Evolutionary conservation across 2,797 vertebrate genomes (phyloP).

Genomic region (Salmo trutta): DNA sequence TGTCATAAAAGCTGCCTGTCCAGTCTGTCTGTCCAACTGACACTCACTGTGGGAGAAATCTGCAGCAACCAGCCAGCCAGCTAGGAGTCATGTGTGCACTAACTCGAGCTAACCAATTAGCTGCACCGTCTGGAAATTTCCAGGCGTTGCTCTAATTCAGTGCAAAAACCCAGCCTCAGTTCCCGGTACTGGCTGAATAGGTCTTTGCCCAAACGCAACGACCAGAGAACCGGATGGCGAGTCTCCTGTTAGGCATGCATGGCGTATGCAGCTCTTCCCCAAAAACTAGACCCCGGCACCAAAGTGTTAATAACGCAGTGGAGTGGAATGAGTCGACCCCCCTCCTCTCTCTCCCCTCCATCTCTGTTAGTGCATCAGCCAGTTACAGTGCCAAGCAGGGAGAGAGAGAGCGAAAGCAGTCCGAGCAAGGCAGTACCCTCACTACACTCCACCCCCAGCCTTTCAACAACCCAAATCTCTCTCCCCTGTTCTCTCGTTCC

Average conservation of each 20-base stretch:
- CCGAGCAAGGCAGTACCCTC: conserved; percentile 45
- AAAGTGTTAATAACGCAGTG: background rate
- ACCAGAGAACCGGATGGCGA: background rate
- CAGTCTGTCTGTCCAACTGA: background rate
- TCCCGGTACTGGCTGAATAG: background rate
- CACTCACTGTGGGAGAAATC: background rate
- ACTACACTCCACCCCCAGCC: conserved; percentile 9
- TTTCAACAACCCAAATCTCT: conserved; percentile 3
- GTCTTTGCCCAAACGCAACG: background rate
- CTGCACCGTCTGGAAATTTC: conserved; percentile 42
- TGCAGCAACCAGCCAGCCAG: background rate
- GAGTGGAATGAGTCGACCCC: background rate
- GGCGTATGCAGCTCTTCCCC: background rate
- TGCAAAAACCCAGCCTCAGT: background rate
- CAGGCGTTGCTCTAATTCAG: background rate
- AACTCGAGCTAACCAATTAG: conserved; percentile 26
- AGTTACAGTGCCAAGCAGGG: conserved; percentile 45
- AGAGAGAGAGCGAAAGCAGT: conserved; percentile 19
- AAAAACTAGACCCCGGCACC: no score
- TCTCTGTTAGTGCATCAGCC: background rate
- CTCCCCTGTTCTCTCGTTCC: conserved; percentile 1
- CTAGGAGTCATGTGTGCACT: conserved; percentile 32
- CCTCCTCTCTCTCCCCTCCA: background rate
- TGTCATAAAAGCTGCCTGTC: background rate
- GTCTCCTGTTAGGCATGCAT: background rate